A percentile compares a stretch with the other conserved stretches of the same genome.
phyloP scores from a whole-genome alignment of 2,888 invertebrate genomes.

The Sipha maydis region DNA sequence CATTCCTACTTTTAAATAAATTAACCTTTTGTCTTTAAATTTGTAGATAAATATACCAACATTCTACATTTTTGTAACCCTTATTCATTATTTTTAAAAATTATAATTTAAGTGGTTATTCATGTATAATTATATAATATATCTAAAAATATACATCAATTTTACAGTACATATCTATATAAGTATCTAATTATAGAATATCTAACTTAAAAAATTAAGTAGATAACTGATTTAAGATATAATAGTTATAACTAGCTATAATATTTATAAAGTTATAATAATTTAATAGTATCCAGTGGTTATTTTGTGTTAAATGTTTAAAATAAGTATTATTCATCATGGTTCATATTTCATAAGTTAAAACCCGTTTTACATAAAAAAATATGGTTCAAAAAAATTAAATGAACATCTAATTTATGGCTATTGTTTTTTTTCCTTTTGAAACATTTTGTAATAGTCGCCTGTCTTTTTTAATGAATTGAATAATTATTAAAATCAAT shows the following conservation, averaged over 20 bases:
- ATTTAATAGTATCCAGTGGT: background rate
- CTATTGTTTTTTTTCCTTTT: too few species aligned
- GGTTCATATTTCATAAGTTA: background rate
- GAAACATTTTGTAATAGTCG: too few species aligned
- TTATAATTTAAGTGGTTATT: background rate
- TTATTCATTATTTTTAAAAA: slow-evolving; percentile 20
- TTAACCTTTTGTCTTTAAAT: too few species aligned
- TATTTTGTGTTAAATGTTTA: slow-evolving; percentile 11
- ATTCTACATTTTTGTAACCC: background rate
- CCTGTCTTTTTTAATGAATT: too few species aligned
- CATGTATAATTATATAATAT: background rate
- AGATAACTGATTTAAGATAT: background rate
- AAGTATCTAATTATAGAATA: background rate
- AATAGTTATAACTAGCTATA: background rate
- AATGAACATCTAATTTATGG: too few species aligned
- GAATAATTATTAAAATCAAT: too few species aligned
- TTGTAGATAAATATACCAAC: too few species aligned
- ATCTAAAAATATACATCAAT: background rate
- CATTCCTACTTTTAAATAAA: background rate
- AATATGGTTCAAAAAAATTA: background rate
- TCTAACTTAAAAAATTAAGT: background rate
- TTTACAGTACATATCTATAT: slow-evolving; percentile 12
- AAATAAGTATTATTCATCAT: slow-evolving; percentile 9
- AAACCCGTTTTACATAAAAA: background rate
- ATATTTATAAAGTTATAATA: background rate